Evolutionary conservation across 2,797 vertebrate genomes (phyloP), one percentile per base, ranked within the genome.

Genomic region (Microctenopoma steveboyesi): DNA sequence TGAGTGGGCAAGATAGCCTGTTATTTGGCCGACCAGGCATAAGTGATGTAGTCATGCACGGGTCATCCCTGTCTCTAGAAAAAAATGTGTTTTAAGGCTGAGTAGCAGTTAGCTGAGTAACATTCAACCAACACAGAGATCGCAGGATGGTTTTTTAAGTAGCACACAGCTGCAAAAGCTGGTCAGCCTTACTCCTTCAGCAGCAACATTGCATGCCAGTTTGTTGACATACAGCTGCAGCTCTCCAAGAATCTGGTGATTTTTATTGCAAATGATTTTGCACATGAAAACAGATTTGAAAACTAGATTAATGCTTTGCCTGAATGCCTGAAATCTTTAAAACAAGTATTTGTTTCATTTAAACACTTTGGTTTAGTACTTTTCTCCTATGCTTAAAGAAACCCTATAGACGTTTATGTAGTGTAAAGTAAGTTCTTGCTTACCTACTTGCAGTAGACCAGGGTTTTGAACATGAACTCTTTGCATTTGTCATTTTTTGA

Each of bases 171-270:
- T 71, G 72, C 54, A 65, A 71, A 57, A 50, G 51, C 54, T 66
- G 69, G 49, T 62, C 66, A 63, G 55, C 76, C 72, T 52, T 22
- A 40, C 63, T 67, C 47, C 57, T 54, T 14, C 71, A 68, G 59
- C 64, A 73, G 59, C 72, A 59, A 39, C 50, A 47, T 58, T 35
- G 47, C 59, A 51, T 13, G 64, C 42, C 68, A 54, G 66, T 75
- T 64, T 90, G 78, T 85, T 88, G 68, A 80, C 73, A 73, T 16
- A n/a, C 18, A 63, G 43, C 71, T 70, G 40, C 16, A 22, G 14
- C 11, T 67, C 22, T 18, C 13, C 6, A 45, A 27, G 4, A 33
- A 7, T 42, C 37, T 18, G 35, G 7, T 51, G 61, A 13, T 40
- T 57, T 57, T 40, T 14, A 13, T 14, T 47, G 2, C 66, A 25